These are phyloP conservation scores for Tubulanus polymorphus DNA, from an alignment of 2,888 invertebrate genomes.

Conservation along the genomic window DNA sequence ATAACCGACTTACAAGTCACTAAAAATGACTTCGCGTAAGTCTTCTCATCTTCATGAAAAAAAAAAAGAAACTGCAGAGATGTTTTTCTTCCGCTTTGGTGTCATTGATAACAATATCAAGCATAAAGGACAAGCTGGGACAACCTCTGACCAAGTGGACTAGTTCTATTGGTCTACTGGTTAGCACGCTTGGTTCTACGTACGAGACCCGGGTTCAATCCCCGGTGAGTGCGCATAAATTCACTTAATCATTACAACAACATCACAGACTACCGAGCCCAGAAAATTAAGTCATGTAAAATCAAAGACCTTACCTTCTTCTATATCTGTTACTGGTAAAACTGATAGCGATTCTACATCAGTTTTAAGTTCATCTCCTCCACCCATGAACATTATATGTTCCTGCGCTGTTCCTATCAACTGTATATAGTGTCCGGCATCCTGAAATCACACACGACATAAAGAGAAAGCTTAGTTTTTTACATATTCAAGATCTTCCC, in stretches of 20 bases:
- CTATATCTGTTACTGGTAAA: conserved; percentile 24
- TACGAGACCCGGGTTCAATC: too few relatives aligned
- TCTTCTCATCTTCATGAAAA: conserved; percentile 17
- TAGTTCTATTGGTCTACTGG: too few relatives aligned
- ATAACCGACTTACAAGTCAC: conserved; percentile 38
- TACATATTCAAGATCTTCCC: too few relatives aligned
- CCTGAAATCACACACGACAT: conserved; percentile 24
- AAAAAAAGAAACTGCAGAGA: too few relatives aligned
- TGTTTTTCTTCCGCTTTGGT: too few relatives aligned
- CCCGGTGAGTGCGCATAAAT: too few relatives aligned
- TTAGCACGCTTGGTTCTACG: too few relatives aligned
- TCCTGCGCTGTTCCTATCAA: conserved; percentile 39
- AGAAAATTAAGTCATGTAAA: too few relatives aligned
- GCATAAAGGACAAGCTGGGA: too few relatives aligned
- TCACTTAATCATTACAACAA: not conserved
- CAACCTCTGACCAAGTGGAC: too few relatives aligned
- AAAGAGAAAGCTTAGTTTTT: too few relatives aligned
- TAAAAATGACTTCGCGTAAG: conserved; percentile 27
- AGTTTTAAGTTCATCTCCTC: conserved; percentile 37
- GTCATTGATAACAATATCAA: too few relatives aligned
- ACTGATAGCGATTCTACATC: conserved; percentile 41
- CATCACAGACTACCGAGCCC: conserved; percentile 13
- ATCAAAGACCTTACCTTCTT: conserved; percentile 26
- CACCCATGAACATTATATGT: conserved; percentile 45
- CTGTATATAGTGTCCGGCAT: conserved; percentile 45